These are phyloP conservation scores for Dryobota labecula DNA, from an alignment of 2,888 invertebrate species.

Conservation along the genomic window DNA sequence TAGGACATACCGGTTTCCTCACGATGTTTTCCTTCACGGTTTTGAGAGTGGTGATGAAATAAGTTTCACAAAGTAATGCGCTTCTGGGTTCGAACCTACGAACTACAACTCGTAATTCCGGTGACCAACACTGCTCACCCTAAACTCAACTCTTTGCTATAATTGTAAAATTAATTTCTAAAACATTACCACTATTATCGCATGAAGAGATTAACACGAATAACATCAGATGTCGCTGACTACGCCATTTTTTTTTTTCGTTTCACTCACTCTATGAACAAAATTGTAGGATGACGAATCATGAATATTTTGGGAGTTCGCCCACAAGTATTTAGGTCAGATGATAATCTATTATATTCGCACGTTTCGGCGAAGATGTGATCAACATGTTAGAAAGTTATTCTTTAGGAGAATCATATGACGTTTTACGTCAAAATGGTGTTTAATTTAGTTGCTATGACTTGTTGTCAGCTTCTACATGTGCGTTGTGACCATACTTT, in stretches of 20 bases:
- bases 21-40: no score
- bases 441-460: not conserved
- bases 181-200: not conserved
- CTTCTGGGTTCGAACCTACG: no score
- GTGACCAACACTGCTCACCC: no score
- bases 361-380: constrained; percentile 1
- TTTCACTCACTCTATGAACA: constrained; percentile 4
- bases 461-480: not conserved
- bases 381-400: not conserved
- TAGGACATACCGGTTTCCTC: no score
- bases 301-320: constrained; percentile 30
- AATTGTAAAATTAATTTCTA: not conserved
- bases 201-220: not conserved
- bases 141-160: not conserved
- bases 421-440: not conserved
- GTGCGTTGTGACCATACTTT: not conserved
- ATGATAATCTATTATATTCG: constrained; percentile 12
- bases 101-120: no score
- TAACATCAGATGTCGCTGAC: constrained; percentile 21
- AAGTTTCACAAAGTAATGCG: no score
- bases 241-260: constrained; percentile 1
- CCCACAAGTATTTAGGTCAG: constrained; percentile 31
- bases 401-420: not conserved
- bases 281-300: constrained; percentile 22
- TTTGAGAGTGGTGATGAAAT: no score